These are phyloP conservation scores for Colletes latitarsis DNA, from an alignment of 1,140 invertebrate species.

Conservation along the genomic window DNA sequence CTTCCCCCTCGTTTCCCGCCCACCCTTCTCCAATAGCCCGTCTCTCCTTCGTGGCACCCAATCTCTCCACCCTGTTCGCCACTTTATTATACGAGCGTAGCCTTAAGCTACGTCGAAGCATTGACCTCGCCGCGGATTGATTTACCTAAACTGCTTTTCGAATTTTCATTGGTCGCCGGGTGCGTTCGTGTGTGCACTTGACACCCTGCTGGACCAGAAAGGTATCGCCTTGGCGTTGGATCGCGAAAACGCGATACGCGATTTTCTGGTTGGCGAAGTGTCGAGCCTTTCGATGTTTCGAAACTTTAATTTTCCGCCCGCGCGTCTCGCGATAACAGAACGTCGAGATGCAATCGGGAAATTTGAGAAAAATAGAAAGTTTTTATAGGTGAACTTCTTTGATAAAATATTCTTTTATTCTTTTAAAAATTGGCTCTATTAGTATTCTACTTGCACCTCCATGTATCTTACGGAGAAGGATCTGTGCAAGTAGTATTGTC, in stretches of 20 bases:
- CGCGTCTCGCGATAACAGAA: too few relatives aligned
- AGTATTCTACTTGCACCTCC: too few relatives aligned
- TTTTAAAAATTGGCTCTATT: too few relatives aligned
- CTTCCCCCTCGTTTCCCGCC: not conserved
- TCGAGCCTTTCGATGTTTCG: too few relatives aligned
- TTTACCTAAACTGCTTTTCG: constrained; percentile 72
- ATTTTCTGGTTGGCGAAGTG: not conserved
- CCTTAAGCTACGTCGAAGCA: constrained; percentile 58
- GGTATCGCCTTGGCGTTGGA: constrained; percentile 15
- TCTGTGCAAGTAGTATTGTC: too few relatives aligned
- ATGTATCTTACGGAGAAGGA: too few relatives aligned
- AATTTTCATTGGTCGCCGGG: constrained; percentile 68
- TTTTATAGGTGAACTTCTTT: too few relatives aligned
- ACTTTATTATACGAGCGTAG: constrained; percentile 60
- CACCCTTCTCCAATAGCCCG: constrained; percentile 1
- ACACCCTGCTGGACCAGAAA: constrained; percentile 59
- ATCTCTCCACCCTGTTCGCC: constrained; percentile 43
- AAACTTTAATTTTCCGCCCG: too few relatives aligned
- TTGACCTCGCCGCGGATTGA: constrained; percentile 66
- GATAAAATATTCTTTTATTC: too few relatives aligned
- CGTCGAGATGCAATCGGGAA: too few relatives aligned
- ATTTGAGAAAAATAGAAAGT: too few relatives aligned
- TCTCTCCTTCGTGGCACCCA: constrained; percentile 20
- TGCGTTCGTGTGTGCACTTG: constrained; percentile 62
- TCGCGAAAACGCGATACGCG: not conserved